These are phyloP conservation scores for Hystrix cristata DNA, from an alignment of 2,113 vertebrate genomes.

Conservation along the genomic window DNA sequence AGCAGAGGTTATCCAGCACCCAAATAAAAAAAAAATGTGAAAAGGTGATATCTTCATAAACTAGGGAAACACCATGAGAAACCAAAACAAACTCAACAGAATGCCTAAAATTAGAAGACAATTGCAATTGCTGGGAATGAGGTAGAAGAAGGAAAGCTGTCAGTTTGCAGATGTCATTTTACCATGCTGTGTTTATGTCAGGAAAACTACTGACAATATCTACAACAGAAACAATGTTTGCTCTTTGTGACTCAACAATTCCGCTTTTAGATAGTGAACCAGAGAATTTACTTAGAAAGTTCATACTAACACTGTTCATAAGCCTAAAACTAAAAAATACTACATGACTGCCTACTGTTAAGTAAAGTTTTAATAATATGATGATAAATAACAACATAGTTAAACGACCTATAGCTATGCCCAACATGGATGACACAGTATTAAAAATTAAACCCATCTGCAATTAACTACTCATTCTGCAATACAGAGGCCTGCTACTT, in stretches of 20 bases:
- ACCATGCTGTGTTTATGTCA: background rate
- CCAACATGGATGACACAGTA: fast-evolving
- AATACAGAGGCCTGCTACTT: background rate
- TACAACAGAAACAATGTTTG: background rate
- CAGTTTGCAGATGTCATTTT: background rate
- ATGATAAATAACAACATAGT: background rate
- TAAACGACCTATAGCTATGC: background rate
- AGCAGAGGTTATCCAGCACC: background rate
- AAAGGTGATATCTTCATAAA: background rate
- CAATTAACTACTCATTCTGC: background rate
- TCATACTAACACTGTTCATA: background rate
- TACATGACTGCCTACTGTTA: background rate
- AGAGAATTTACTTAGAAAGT: background rate
- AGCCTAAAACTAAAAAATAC: background rate
- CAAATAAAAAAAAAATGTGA: background rate
- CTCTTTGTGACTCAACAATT: background rate
- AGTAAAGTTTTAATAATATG: background rate
- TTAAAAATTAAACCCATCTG: background rate
- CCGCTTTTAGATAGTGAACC: background rate
- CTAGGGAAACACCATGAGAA: background rate
- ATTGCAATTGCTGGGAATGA: background rate
- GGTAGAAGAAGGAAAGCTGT: background rate
- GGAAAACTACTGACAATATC: background rate
- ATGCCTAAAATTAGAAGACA: background rate
- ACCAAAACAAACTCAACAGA: background rate